phyloP scores from a whole-genome alignment of 2,113 vertebrate species.

The Benitochromis conjunctus region DNA sequence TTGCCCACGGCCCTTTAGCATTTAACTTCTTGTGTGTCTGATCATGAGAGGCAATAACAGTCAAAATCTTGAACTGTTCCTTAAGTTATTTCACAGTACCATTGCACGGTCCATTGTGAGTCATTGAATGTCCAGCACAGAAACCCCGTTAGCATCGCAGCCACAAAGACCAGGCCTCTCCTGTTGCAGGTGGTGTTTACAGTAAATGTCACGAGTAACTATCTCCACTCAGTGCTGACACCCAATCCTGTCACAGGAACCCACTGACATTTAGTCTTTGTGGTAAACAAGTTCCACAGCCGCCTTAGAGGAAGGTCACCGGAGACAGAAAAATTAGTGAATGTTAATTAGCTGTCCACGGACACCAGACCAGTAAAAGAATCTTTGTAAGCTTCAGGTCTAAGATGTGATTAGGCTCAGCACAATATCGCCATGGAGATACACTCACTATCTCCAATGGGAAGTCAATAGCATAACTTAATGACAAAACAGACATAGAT shows the following conservation, averaged over 20 bases:
- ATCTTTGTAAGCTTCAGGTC: neutral
- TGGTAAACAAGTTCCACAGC: slow-evolving; percentile 23
- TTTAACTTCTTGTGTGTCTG: neutral
- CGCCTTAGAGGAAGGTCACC: neutral
- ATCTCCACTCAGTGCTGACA: slow-evolving; percentile 42
- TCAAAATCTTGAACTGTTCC: neutral
- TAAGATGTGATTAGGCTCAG: neutral
- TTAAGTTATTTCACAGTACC: neutral
- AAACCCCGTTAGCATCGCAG: neutral
- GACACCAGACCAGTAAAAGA: slow-evolving; percentile 21
- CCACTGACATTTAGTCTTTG: slow-evolving; percentile 28
- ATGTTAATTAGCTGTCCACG: slow-evolving; percentile 44
- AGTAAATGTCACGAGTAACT: slow-evolving; percentile 10
- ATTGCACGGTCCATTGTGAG: neutral
- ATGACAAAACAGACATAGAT: neutral
- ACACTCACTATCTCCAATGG: too few species aligned
- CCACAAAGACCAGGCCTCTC: neutral
- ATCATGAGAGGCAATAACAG: neutral
- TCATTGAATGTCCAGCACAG: neutral
- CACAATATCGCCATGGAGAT: slow-evolving; percentile 8
- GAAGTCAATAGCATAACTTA: neutral
- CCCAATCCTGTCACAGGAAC: slow-evolving; percentile 51
- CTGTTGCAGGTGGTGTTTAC: slow-evolving; percentile 25
- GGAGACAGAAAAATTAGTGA: slow-evolving; percentile 21
- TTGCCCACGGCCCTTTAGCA: neutral